Evolutionary conservation across 2,888 invertebrate genomes (phyloP), one percentile per base, ranked within the genome.

Genomic region (Eristalinus aeneus): DNA sequence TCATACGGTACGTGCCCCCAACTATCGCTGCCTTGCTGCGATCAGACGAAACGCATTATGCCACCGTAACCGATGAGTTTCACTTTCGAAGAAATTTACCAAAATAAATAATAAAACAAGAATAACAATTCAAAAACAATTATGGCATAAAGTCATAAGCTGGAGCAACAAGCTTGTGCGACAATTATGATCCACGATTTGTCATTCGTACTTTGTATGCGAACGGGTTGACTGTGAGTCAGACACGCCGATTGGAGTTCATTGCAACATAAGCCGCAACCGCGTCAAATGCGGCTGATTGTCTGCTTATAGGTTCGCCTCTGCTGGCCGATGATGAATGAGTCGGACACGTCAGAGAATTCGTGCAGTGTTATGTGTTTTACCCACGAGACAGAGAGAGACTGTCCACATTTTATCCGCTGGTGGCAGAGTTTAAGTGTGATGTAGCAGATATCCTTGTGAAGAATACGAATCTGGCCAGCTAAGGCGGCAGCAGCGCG

Each of bases 51-150:
- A 72, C 61, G 75, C 71, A 72, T 82, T 77, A 77, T 68, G 69
- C 36, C 78, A 74, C 16, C n/a, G 58, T 31, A 6, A 27, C 32
- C 39, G 71, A 72, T 58, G 36, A 60, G 54, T 84, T 84, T 84
- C 83, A 79, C 83, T 84, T 84, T 84, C 74, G 56, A 54, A 60
- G 31, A 54, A 69, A 69, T 71, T 74, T 73, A 72, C n/a, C 65
- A 77, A 73, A 73, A 64, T 16, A 71, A 69, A 60, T 61, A 54
- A 20, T 10, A 39, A 27, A 27, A 27, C 27, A 27, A 27, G 27
- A 27, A 27, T 27, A 27, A 12, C 46, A 58, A 54, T 61, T 46
- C 32, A 31, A 46, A 54, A 34, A 60, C 71, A 71, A 69, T 77
- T 77, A 69, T 39, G 69, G 63, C 20, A 11, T 36, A 65, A 60